Conservation (phyloP, 1,140 invertebrate genomes). For the Tyrophagus putrescentiae region DNA sequence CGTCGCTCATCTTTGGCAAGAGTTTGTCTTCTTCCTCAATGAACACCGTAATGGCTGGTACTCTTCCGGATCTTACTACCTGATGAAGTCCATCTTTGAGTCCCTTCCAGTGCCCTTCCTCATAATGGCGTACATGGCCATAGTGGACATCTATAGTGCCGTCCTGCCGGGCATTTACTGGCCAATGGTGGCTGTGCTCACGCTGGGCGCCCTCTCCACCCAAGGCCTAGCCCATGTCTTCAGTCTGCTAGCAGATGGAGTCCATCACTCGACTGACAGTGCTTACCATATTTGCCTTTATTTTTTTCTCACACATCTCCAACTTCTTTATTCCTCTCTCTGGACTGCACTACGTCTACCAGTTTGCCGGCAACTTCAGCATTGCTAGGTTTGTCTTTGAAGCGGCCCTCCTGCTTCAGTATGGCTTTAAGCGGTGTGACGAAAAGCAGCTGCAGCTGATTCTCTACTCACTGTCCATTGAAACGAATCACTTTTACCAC, state of each 20-base stretch:
- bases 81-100: constrained; percentile 33
- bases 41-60: constrained; percentile 32
- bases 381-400: constrained; percentile 1
- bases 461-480: not conserved
- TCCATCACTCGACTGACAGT: not conserved
- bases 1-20: not conserved
- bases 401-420: constrained; percentile 1
- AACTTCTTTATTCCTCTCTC: not conserved
- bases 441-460: not conserved
- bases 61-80: constrained; percentile 27
- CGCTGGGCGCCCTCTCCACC: not conserved
- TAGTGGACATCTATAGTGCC: constrained; percentile 6
- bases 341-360: constrained; percentile 1
- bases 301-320: not conserved
- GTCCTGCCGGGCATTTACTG: not conserved
- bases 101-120: constrained; percentile 25
- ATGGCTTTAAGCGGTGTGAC: constrained; percentile 16
- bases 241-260: not conserved
- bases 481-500: not conserved
- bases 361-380: not conserved
- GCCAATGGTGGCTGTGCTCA: not conserved
- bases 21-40: constrained; percentile 24
- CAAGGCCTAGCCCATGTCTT: not conserved
- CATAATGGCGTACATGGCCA: constrained; percentile 4
- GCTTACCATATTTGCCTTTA: not conserved